A percentile compares a stretch with the other conserved stretches of the same genome.
phyloP scores from a whole-genome alignment of 2,113 vertebrate genomes.

The Mesembrinibis cayennensis region DNA sequence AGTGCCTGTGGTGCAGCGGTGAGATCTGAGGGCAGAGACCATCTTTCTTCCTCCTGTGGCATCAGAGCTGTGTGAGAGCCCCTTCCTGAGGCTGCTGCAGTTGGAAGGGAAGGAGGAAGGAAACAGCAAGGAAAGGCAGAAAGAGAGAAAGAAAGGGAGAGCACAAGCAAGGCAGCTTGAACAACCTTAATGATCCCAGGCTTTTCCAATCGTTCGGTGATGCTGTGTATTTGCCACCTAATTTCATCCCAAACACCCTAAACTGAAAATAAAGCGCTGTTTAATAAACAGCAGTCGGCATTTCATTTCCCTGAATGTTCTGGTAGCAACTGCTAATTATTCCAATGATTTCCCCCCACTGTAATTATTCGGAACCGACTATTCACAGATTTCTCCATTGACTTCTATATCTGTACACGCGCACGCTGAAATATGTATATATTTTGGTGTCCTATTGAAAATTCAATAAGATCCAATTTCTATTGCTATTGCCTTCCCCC shows the following conservation, averaged over 20 bases:
- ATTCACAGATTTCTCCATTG: slow-evolving; percentile 53
- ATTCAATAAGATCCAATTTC: slow-evolving; percentile 72
- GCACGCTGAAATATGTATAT: neutral
- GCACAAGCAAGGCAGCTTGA: accelerated
- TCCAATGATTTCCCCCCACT: slow-evolving; percentile 55
- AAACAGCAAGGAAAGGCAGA: neutral
- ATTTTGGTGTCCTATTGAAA: slow-evolving; percentile 65
- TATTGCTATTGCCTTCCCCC: slow-evolving; percentile 17
- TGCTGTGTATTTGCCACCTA: slow-evolving; percentile 55
- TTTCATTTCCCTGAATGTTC: slow-evolving; percentile 73
- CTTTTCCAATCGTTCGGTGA: slow-evolving; percentile 7
- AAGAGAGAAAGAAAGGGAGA: neutral
- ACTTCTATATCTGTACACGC: neutral
- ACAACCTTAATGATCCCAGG: neutral
- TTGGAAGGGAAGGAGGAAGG: neutral
- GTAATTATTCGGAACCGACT: slow-evolving; percentile 72
- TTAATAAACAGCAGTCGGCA: slow-evolving; percentile 71
- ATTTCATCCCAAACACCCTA: slow-evolving; percentile 71
- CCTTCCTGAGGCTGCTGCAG: neutral
- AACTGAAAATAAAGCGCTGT: slow-evolving; percentile 71
- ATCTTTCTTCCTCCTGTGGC: neutral
- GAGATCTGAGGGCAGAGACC: neutral
- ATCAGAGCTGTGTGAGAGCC: neutral
- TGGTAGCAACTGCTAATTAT: slow-evolving; percentile 76
- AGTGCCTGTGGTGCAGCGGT: accelerated